A percentile compares a stretch with the other conserved stretches of the same genome.
Conservation (phyloP, 1,140 invertebrate genomes). For the Paramacrobiotus metropolitanus region DNA sequence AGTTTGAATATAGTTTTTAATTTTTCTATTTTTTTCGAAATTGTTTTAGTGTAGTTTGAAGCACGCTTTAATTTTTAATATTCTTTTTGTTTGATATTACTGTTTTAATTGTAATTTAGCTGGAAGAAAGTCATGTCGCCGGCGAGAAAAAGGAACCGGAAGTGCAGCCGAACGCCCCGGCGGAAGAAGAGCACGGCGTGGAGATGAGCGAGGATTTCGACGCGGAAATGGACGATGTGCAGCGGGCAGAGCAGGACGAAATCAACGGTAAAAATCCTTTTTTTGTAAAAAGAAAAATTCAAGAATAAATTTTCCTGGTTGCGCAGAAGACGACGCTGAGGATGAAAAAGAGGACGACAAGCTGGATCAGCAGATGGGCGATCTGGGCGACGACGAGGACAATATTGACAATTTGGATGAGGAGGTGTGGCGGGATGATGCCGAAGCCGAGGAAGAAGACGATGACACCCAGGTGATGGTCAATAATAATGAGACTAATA, state of each 20-base stretch:
- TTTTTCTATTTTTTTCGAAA: too few species aligned
- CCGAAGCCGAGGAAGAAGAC: slow-evolving; percentile 24
- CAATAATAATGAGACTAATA: too few species aligned
- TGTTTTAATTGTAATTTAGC: slow-evolving; percentile 28
- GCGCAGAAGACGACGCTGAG: slow-evolving; percentile 31
- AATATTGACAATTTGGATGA: slow-evolving; percentile 32
- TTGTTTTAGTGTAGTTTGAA: too few species aligned
- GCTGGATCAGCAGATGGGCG: slow-evolving; percentile 81
- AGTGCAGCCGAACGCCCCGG: slow-evolving; percentile 26
- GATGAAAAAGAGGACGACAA: slow-evolving; percentile 38
- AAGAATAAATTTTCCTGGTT: not conserved
- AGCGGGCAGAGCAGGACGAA: too few species aligned
- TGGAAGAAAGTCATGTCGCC: slow-evolving; percentile 57
- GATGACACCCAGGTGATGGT: slow-evolving; percentile 9
- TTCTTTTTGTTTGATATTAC: not conserved
- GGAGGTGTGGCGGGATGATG: slow-evolving; percentile 13
- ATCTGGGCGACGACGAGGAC: slow-evolving; percentile 54
- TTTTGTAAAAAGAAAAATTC: not conserved
- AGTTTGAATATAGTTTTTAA: too few species aligned
- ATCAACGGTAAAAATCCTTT: not conserved
- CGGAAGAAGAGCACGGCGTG: slow-evolving; percentile 68
- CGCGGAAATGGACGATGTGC: slow-evolving; percentile 53
- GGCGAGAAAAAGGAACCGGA: slow-evolving; percentile 28
- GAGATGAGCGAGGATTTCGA: slow-evolving; percentile 85
- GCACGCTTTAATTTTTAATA: too few species aligned